These are phyloP conservation scores for Adoxophyes honmai DNA, from an alignment of 1,140 invertebrate genomes.

Conservation along the genomic window DNA sequence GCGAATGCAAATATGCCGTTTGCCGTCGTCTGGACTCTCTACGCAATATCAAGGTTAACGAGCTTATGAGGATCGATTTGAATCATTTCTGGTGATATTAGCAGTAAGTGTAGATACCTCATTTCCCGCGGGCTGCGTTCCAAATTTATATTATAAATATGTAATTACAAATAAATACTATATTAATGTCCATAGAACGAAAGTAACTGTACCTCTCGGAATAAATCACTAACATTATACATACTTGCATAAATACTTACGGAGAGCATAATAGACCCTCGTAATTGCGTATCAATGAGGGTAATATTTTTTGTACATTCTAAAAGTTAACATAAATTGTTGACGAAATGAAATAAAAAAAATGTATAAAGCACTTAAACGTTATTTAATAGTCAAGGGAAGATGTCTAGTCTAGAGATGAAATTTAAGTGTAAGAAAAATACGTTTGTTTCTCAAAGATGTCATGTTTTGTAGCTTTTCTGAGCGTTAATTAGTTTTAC, in stretches of 20 bases:
- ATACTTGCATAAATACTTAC: conserved; percentile 26
- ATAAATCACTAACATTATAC: conserved; percentile 20
- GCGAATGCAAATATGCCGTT: conserved; percentile 20
- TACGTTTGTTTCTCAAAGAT: conserved; percentile 10
- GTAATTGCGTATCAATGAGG: conserved; percentile 25
- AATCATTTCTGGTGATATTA: conserved; percentile 61
- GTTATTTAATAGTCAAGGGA: conserved; percentile 14
- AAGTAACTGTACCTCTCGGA: conserved; percentile 2
- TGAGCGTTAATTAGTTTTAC: conserved; percentile 33
- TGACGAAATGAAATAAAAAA: background rate
- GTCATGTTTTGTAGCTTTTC: conserved; percentile 26
- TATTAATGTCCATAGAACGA: background rate
- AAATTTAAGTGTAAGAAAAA: conserved; percentile 5
- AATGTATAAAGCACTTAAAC: conserved; percentile 20
- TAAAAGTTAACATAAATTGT: conserved; percentile 23
- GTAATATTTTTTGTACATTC: conserved; percentile 53
- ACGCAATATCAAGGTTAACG: conserved; percentile 43
- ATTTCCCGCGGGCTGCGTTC: conserved; percentile 28
- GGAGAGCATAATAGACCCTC: conserved; percentile 26
- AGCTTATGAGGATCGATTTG: conserved; percentile 65
- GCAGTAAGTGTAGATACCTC: conserved; percentile 52
- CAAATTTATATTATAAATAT: background rate
- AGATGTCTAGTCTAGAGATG: conserved; percentile 7
- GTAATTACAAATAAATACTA: background rate
- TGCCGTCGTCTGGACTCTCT: conserved; percentile 38